Base-by-base conservation (phyloP, 2,113 vertebrate genomes). In the Leiothrix lutea region DNA sequence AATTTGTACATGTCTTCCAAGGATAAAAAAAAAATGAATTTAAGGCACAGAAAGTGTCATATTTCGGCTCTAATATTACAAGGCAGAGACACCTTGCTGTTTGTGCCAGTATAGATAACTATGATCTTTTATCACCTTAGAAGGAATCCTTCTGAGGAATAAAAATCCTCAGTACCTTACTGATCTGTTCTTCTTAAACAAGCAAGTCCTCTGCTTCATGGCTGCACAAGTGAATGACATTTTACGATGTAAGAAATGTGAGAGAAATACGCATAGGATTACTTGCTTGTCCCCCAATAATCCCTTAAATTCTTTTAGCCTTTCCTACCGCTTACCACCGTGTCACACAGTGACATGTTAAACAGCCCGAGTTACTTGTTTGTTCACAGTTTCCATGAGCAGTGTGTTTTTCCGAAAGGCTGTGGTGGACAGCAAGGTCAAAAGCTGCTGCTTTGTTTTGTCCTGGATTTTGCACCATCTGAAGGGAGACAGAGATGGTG, bases 71-170 rank as follows among this genome's bases (percentile, higher is more conserved):
- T 93, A 54, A 83, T 95, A 92, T 88, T 96, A 78, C 86, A 80
- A 86, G 86, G 60, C 79, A 95, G 66, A 92, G 90, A 92, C 88
- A 92, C 61, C 94, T 96, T 91, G 90, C 86, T 96, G 95, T 93
- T 97, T 93, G 88, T 95, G 91, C 75, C 88, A 62, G 82, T 80
- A 83, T 14, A 94, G 96, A 94, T 97, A 95, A 92, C 85, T 92
- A 31, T 54, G 29, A 92, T 83, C 86, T 95, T 97, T 96, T 93
- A 95, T 95, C 88, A 96, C 92, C 60, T 83, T 70, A 66, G 94
- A 92, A 95, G 60, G 72, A 88, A 95, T 90, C 91, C 88, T 86
- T 94, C 90, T 86, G 80, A 96, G 94, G 36, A 92, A 90, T 93
- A 90, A 90, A 94, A 94, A 96, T 94, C 85, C 78, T 91, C 90